These are phyloP conservation scores for Eupithecia subfuscata DNA, from an alignment of 2,888 invertebrate genomes.

Conservation along the genomic window DNA sequence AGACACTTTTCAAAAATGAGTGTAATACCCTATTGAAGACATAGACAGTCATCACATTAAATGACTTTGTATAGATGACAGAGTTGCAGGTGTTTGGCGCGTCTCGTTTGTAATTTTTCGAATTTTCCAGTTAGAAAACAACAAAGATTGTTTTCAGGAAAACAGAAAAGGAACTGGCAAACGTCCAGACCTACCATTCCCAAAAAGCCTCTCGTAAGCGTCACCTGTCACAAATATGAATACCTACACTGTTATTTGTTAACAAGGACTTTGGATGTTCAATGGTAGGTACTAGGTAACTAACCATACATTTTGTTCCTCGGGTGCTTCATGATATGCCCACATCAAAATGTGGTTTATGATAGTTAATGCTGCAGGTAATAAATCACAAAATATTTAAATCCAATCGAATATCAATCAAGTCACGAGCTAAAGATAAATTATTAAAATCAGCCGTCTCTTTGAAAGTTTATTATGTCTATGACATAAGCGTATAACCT, in stretches of 20 bases:
- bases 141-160: too few relatives aligned
- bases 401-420: slow-evolving; percentile 35
- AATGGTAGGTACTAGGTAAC: slow-evolving; percentile 19
- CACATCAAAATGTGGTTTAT: slow-evolving; percentile 28
- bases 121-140: too few relatives aligned
- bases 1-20: too few relatives aligned
- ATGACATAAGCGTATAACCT: slow-evolving; percentile 32
- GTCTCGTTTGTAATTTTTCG: neutral
- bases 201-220: slow-evolving; percentile 19
- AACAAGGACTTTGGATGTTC: slow-evolving; percentile 24
- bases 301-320: slow-evolving; percentile 18
- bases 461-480: slow-evolving; percentile 25
- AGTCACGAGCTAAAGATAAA: slow-evolving; percentile 35
- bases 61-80: neutral
- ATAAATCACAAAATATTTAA: slow-evolving; percentile 33
- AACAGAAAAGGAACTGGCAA: slow-evolving; percentile 25
- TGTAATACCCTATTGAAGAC: neutral
- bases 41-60: neutral
- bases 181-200: slow-evolving; percentile 19
- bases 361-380: slow-evolving; percentile 22
- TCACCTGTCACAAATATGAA: slow-evolving; percentile 22
- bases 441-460: slow-evolving; percentile 25
- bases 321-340: slow-evolving; percentile 20
- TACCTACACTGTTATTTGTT: neutral
- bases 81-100: neutral